A percentile compares a stretch with the other conserved stretches of the same genome.
These are phyloP conservation scores for Ophioninae sp. DNA, from an alignment of 2,888 invertebrate genomes.

Conservation along the genomic window DNA sequence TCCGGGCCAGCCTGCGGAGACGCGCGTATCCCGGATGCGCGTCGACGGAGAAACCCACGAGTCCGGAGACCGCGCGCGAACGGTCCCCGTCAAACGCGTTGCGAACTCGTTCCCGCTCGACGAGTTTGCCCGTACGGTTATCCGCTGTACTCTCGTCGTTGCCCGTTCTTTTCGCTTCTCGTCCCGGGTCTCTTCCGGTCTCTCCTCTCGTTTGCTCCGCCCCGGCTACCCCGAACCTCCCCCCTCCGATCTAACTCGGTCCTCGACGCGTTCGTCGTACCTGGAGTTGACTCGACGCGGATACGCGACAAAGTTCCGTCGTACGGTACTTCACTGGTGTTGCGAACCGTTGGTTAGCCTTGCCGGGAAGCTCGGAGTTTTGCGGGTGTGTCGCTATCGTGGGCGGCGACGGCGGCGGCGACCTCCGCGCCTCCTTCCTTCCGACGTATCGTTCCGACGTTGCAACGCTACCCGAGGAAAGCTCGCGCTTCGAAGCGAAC, in stretches of 20 bases:
- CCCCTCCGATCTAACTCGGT: neutral
- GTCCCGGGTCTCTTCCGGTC: neutral
- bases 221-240: no score
- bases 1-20: neutral
- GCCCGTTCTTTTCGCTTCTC: neutral
- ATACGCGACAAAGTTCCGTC: conserved; percentile 19
- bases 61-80: conserved; percentile 18
- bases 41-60: conserved; percentile 11
- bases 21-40: neutral
- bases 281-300: neutral
- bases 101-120: conserved; percentile 22
- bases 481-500: conserved; percentile 6
- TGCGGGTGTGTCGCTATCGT: conserved; percentile 9
- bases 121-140: conserved; percentile 35
- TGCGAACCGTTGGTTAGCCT: conserved; percentile 17
- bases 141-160: conserved; percentile 7
- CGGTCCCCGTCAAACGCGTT: conserved; percentile 34
- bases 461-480: conserved; percentile 11
- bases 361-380: conserved; percentile 29
- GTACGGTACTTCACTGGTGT: conserved; percentile 9
- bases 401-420: neutral
- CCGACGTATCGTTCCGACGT: conserved; percentile 20
- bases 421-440: no score
- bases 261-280: neutral
- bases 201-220: neutral